phyloP scores from a whole-genome alignment of 1,140 invertebrate genomes.

The Lordiphosa collinella region DNA sequence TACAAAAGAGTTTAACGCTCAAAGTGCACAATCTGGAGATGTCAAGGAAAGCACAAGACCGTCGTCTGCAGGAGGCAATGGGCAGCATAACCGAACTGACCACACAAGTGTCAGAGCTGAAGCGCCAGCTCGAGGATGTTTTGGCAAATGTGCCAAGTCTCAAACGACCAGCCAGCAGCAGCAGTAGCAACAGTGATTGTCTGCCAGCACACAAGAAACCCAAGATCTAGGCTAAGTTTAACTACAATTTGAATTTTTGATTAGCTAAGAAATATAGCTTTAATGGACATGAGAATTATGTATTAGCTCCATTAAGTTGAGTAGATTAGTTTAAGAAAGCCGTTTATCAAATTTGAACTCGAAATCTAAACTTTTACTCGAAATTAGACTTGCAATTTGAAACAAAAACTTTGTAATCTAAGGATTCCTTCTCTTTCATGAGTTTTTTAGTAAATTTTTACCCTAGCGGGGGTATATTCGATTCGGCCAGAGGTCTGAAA shows the following conservation, averaged over 20 bases:
- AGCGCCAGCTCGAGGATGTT: conserved; percentile 81
- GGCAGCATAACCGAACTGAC: conserved; percentile 55
- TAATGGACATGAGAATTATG: conserved; percentile 5
- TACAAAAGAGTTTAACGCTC: conserved; percentile 23
- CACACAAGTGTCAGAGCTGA: conserved; percentile 80
- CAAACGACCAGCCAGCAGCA: conserved; percentile 38
- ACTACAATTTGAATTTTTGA: too few species aligned
- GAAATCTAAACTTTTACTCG: too few species aligned
- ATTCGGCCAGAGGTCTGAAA: too few species aligned
- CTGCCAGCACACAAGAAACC: conserved; percentile 31
- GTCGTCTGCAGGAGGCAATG: conserved; percentile 57
- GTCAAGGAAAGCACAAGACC: conserved; percentile 48
- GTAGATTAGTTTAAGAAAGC: too few species aligned
- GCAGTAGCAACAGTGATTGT: conserved; percentile 16
- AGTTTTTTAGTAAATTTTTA: too few species aligned
- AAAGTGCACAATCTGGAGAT: conserved; percentile 49
- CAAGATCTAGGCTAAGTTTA: conserved; percentile 21
- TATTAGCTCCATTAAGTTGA: neutral
- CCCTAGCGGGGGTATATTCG: too few species aligned
- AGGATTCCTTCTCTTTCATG: too few species aligned
- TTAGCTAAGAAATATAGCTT: too few species aligned
- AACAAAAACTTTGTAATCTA: too few species aligned
- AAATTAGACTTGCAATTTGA: too few species aligned
- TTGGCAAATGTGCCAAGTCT: conserved; percentile 29
- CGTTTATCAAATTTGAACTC: too few species aligned